Percentiles rank a stretch among this genome's conserved stretches.
Conservation (phyloP, 2,888 invertebrate species). For the Eulithis prunata region DNA sequence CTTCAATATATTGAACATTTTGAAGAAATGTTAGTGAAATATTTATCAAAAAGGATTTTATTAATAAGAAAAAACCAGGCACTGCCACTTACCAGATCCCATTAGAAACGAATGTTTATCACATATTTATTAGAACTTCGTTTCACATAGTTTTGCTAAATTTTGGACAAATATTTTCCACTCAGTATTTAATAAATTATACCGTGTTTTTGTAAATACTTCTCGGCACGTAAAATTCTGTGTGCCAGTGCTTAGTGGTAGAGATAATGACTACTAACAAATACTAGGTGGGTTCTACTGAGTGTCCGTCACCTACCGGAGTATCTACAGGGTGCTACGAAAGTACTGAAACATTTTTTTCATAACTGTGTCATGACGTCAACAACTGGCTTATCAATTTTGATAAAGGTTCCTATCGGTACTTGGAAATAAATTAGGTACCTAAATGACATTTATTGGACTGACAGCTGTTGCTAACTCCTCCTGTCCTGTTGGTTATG, state of each 20-base stretch:
- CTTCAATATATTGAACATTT: no score
- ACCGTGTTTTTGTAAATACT: slow-evolving; percentile 13
- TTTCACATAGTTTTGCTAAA: slow-evolving; percentile 34
- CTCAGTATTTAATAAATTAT: slow-evolving; percentile 3
- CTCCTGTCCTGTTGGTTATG: no score
- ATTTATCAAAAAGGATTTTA: not conserved
- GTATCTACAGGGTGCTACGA: slow-evolving; percentile 49
- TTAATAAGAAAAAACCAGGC: not conserved
- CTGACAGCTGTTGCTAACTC: no score
- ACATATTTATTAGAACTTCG: slow-evolving; percentile 55
- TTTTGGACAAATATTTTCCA: slow-evolving; percentile 8
- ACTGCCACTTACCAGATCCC: slow-evolving; percentile 57
- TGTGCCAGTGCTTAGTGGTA: slow-evolving; percentile 47
- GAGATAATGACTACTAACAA: slow-evolving; percentile 49
- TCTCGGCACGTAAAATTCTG: slow-evolving; percentile 33
- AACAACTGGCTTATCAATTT: slow-evolving; percentile 16
- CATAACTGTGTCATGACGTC: slow-evolving; percentile 12
- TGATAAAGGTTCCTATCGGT: slow-evolving; percentile 9
- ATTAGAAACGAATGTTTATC: slow-evolving; percentile 52
- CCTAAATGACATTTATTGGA: no score
- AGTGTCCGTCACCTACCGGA: slow-evolving; percentile 31
- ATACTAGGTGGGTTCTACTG: slow-evolving; percentile 48
- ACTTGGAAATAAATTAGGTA: not conserved
- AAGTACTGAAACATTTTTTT: slow-evolving; percentile 6
- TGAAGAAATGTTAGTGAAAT: no score